Evolutionary conservation across 2,888 invertebrate genomes (phyloP), one percentile per base, ranked within the genome.

Genomic region (Nomada fabriciana): DNA sequence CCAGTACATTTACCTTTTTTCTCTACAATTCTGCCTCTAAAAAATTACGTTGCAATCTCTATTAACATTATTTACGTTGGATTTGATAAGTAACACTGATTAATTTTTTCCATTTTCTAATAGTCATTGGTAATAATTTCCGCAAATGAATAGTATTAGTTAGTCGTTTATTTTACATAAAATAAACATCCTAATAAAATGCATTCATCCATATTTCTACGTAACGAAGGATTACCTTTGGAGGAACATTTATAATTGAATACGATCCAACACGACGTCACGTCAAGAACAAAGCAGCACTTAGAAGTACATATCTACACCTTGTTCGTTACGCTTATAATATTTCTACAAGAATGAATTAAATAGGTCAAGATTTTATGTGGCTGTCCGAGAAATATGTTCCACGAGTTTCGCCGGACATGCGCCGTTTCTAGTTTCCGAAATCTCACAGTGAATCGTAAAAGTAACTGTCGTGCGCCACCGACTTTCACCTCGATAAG

Each of bases 401-500:
- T 23, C 13, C 4, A 15, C 59, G 18, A 36, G 59, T 80, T 74
- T 74, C 57, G 67, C 71, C 42, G 50, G 13, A 52, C 20, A 4
- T 43, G 20, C 9, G 15, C 42, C 29, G 65, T 67, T 78, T 68
- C 71, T 68, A 71, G 47, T 78, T 80, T 71, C 73, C 72, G 59
- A 86, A 86, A 82, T 81, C 72, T 76, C 53, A 18, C 57, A 36
- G 10, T 57, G 61, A 53, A 69, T 55, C 82, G 42, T 69, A 75
- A 78, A 76, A 64, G 70, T 71, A 63, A 72, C 57, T 55, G 59
- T 76, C 77, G 75, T 75, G 36, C 52, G n/a, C 52, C 67, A 64
- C 70, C 73, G 76, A 86, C 86, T 86, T 86, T 86, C 86, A 84
- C 86, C 71, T 57, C 75, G 86, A 76, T 80, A 84, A 78, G 59